Percentiles rank a stretch among this genome's conserved stretches.
phyloP scores from a whole-genome alignment of 1,140 invertebrate genomes.

The Cydia fagiglandana region DNA sequence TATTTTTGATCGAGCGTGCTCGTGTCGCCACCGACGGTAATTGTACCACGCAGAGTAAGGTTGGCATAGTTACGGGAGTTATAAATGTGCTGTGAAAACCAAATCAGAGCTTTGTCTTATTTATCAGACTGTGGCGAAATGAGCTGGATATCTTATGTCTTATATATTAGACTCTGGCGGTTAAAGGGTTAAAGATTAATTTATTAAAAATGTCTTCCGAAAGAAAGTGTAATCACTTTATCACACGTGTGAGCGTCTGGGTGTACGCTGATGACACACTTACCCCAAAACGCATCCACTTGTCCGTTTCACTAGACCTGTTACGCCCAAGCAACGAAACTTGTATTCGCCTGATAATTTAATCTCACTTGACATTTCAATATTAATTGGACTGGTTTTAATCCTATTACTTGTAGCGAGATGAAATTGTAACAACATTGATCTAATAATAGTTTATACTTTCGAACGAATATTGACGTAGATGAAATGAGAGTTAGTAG shows the following conservation, averaged over 20 bases:
- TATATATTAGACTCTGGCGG: no score
- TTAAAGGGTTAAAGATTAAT: no score
- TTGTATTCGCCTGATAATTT: conserved; percentile 7
- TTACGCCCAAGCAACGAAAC: conserved; percentile 19
- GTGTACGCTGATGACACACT: conserved; percentile 8
- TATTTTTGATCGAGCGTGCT: no score
- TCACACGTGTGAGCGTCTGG: not conserved
- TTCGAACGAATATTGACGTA: not conserved
- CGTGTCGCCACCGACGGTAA: no score
- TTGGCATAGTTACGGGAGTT: no score
- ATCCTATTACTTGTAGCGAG: conserved; percentile 11
- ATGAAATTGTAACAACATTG: not conserved
- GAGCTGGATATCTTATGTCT: no score
- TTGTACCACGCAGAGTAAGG: no score
- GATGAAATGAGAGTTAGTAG: not conserved
- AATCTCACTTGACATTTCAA: conserved; percentile 27
- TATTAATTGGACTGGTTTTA: conserved; percentile 28
- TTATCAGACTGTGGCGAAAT: no score
- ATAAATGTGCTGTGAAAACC: no score
- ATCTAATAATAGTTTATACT: conserved; percentile 2
- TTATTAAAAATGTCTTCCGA: no score
- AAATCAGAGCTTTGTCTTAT: no score
- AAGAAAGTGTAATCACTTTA: not conserved
- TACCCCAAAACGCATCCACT: conserved; percentile 1
- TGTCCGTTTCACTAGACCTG: conserved; percentile 21